Evolutionary conservation across 2,113 vertebrate species (phyloP), one percentile per base, ranked within the genome.

Genomic region (Mesocricetus auratus): DNA sequence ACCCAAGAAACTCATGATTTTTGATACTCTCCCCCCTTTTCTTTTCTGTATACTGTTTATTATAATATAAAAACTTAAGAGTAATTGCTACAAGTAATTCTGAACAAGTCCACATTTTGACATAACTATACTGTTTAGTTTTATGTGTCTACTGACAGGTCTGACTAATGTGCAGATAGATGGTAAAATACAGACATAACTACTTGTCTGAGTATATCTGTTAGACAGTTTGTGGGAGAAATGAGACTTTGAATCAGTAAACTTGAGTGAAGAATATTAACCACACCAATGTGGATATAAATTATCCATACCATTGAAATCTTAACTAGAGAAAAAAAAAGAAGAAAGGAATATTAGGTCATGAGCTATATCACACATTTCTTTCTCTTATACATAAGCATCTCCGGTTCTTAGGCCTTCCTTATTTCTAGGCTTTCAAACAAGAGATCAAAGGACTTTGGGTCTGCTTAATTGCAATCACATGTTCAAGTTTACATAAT

Each of bases 281-380:
- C 29, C 7, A 50, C 4, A 16, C 5, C 5, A 58, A 7, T 9
- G 21, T 60, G 50, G 3, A 5, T 0, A 31, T 9, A n/a, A 3
- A 19, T 31, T 11, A n/a, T 62, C 8, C 7, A 74, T 33, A 50
- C 13, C 1, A 39, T 9, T 24, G 53, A 53, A 19, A 21, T 0
- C 33, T 33, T 26, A 50, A 31, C 45, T 16, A 78, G 6, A 47
- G 26, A 0, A 21, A 62, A 73, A 62, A 73, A 62, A 7, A 5
- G 29, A 62, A 36, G 24, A 9, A 11, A 42, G 22, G 2, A 17
- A 58, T 7, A 19, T 31, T 69, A 22, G 17, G 42, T 56, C 21
- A 7, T 53, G 39, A 85, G 8, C 3, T n/a, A 9, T 7, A 24
- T 39, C 8, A n/a, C 15, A 29, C 6, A n/a, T 45, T 21, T 74